Evolutionary conservation across 2,888 invertebrate genomes (phyloP).

Genomic region (Formica aserva): DNA sequence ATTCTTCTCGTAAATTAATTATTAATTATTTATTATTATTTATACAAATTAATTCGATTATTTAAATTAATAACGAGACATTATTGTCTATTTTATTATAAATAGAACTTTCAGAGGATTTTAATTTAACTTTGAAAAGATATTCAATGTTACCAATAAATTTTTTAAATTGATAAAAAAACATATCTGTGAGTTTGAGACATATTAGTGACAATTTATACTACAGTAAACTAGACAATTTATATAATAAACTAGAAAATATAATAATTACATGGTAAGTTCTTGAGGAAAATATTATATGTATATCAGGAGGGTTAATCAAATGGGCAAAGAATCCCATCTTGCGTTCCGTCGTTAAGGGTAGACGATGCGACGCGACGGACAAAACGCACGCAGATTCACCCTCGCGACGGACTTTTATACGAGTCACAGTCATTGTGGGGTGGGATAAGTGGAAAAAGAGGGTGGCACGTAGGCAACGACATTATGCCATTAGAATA

Average conservation of each 20-base stretch:
- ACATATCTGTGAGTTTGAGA: background rate
- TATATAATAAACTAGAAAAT: background rate
- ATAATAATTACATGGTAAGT: background rate
- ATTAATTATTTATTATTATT: no score
- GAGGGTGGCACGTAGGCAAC: constrained; percentile 68
- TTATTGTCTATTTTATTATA: background rate
- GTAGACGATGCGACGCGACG: constrained; percentile 1
- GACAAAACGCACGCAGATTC: constrained; percentile 44
- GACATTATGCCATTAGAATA: constrained; percentile 82
- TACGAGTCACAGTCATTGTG: constrained; percentile 35
- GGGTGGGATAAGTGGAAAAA: constrained; percentile 57
- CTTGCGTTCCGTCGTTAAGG: constrained; percentile 12
- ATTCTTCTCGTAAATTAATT: background rate
- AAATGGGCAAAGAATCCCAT: background rate
- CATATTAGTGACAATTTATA: background rate
- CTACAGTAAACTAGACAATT: no score
- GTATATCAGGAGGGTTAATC: background rate
- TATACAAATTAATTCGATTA: background rate
- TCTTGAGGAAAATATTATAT: background rate
- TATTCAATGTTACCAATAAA: background rate
- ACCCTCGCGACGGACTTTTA: constrained; percentile 50
- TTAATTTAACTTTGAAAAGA: background rate
- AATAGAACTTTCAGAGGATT: background rate
- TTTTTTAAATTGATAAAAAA: background rate
- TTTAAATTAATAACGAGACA: background rate